These are phyloP conservation scores for Meriones psammophilus DNA, from an alignment of 2,797 vertebrate species.

Conservation along the genomic window DNA sequence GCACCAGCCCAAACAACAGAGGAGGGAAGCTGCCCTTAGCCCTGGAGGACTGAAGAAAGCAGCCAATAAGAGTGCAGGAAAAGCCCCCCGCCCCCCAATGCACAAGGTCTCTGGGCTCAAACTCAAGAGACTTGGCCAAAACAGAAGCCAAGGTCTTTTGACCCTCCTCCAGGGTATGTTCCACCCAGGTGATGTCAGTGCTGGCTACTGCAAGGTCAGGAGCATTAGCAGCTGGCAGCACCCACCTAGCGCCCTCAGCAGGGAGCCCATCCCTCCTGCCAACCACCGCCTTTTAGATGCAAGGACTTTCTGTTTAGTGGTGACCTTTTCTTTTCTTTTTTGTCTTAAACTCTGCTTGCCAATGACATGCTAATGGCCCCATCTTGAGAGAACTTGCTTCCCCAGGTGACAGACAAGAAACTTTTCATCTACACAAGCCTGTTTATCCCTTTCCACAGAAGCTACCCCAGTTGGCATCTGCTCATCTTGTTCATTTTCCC, in stretches of 20 bases:
- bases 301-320: not conserved
- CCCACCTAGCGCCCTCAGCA: not conserved
- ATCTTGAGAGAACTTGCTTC: slow-evolving; percentile 39
- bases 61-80: not conserved
- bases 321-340: not conserved
- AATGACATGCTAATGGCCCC: not conserved
- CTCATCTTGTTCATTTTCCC: slow-evolving; percentile 72
- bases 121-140: slow-evolving; percentile 59
- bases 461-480: slow-evolving; percentile 41
- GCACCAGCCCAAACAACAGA: not conserved
- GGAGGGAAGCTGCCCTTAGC: not conserved
- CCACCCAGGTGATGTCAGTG: slow-evolving; percentile 27
- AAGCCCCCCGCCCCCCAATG: not conserved
- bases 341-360: slow-evolving; percentile 17
- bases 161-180: not conserved
- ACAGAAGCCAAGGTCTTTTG: slow-evolving; percentile 60
- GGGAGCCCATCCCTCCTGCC: no score
- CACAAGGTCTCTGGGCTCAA: slow-evolving; percentile 53
- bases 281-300: not conserved
- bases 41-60: not conserved
- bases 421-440: slow-evolving; percentile 49
- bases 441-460: slow-evolving; percentile 38
- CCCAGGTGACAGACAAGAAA: slow-evolving; percentile 33
- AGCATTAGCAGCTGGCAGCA: not conserved
- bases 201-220: slow-evolving; percentile 38